These are phyloP conservation scores for Epistrophe grossulariae DNA, from an alignment of 2,888 invertebrate genomes.

Conservation along the genomic window DNA sequence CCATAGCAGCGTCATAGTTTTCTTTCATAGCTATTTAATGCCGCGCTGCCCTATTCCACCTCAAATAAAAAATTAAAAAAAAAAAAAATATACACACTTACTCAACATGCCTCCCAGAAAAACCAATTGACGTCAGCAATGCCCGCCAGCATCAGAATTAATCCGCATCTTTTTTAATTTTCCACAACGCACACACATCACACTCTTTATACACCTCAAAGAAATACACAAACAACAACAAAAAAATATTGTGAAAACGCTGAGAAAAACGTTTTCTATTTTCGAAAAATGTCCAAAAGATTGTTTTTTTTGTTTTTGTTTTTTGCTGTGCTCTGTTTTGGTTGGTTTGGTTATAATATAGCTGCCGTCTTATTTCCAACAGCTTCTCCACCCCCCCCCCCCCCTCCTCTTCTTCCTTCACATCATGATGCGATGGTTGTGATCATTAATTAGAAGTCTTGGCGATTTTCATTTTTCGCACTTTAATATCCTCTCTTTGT, in stretches of 20 bases:
- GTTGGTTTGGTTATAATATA: slow-evolving; percentile 33
- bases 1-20: slow-evolving; percentile 26
- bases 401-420: too few relatives aligned
- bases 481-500: slow-evolving; percentile 32
- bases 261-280: slow-evolving; percentile 62
- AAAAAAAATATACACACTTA: slow-evolving; percentile 36
- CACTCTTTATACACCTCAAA: slow-evolving; percentile 28
- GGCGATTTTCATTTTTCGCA: slow-evolving; percentile 56
- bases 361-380: slow-evolving; percentile 18
- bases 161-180: slow-evolving; percentile 61
- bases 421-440: background rate
- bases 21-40: slow-evolving; percentile 32
- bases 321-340: slow-evolving; percentile 32
- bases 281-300: slow-evolving; percentile 73
- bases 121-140: slow-evolving; percentile 83
- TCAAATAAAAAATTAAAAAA: slow-evolving; percentile 19
- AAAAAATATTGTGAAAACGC: background rate
- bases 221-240: background rate
- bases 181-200: slow-evolving; percentile 65
- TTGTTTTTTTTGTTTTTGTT: slow-evolving; percentile 17
- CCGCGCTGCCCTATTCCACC: slow-evolving; percentile 22
- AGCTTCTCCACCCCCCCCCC: background rate
- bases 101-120: slow-evolving; percentile 49
- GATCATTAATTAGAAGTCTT: slow-evolving; percentile 29
- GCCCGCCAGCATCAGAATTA: slow-evolving; percentile 81